Percentiles rank a stretch among this genome's conserved stretches.
Evolutionary conservation across 2,113 vertebrate species (phyloP).

Genomic region (Muscicapa adusta): DNA sequence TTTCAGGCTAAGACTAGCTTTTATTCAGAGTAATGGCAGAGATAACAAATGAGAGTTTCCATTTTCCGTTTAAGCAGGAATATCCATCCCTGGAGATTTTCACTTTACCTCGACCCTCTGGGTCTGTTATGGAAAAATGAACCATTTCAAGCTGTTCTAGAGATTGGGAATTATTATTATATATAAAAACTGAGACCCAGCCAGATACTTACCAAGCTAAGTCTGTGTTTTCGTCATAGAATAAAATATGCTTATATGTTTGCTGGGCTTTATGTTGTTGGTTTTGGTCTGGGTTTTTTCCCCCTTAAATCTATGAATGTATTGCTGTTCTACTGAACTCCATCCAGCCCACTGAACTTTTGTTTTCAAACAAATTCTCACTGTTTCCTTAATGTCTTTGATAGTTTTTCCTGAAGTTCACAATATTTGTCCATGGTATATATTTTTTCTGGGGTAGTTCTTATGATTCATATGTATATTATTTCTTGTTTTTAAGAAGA

Average conservation of each 20-base stretch:
- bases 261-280: neutral
- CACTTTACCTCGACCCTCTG: neutral
- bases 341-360: neutral
- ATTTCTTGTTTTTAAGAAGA: neutral
- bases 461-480: neutral
- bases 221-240: neutral
- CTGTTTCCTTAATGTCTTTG: neutral
- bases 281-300: neutral
- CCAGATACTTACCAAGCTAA: neutral
- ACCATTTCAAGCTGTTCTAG: neutral
- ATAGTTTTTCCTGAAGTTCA: neutral
- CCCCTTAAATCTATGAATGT: neutral
- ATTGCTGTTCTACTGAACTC: neutral
- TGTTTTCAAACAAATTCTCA: neutral
- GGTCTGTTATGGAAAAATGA: neutral
- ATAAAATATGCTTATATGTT: neutral
- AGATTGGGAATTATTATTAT: neutral
- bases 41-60: neutral
- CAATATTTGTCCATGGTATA: neutral
- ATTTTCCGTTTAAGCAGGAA: neutral
- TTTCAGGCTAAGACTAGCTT: neutral
- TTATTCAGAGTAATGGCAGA: neutral
- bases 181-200: neutral
- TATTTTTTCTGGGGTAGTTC: neutral
- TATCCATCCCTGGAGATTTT: neutral